Conservation (phyloP, 2,888 invertebrate genomes). For the Archips xylosteana region DNA sequence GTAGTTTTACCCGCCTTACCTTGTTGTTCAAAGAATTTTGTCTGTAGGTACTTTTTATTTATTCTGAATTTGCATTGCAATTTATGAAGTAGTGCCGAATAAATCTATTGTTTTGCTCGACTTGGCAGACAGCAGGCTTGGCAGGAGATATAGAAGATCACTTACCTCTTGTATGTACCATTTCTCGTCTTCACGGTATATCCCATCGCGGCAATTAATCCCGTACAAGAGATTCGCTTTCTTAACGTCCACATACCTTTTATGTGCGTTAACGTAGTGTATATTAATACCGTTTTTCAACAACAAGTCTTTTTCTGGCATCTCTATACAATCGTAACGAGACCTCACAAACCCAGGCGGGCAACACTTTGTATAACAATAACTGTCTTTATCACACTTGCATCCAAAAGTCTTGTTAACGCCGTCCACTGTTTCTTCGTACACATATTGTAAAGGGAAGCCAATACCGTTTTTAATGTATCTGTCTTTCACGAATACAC, state of each 20-base stretch:
- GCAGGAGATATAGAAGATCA: background rate
- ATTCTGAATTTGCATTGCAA: background rate
- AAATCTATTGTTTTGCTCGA: too few relatives aligned
- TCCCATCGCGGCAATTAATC: constrained; percentile 49
- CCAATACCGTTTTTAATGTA: constrained; percentile 53
- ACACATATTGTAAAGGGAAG: constrained; percentile 62
- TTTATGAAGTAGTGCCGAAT: background rate
- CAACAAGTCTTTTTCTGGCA: constrained; percentile 53
- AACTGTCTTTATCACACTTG: constrained; percentile 57
- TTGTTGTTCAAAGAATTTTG: too few relatives aligned
- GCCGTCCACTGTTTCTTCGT: constrained; percentile 57
- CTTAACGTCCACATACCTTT: constrained; percentile 51
- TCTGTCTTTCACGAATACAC: background rate
- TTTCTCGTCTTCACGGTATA: constrained; percentile 55
- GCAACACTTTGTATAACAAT: constrained; percentile 75
- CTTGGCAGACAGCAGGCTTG: too few relatives aligned
- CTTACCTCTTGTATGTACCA: constrained; percentile 72
- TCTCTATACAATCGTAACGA: constrained; percentile 50
- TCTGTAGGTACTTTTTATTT: too few relatives aligned
- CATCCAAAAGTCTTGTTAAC: constrained; percentile 64
- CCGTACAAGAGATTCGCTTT: constrained; percentile 54
- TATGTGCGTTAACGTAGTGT: constrained; percentile 50
- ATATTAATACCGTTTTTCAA: constrained; percentile 55
- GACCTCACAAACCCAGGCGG: constrained; percentile 55
- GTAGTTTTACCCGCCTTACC: too few relatives aligned